Evolutionary conservation across 2,113 vertebrate species (phyloP).

Genomic region (Chloroceryle aenea): DNA sequence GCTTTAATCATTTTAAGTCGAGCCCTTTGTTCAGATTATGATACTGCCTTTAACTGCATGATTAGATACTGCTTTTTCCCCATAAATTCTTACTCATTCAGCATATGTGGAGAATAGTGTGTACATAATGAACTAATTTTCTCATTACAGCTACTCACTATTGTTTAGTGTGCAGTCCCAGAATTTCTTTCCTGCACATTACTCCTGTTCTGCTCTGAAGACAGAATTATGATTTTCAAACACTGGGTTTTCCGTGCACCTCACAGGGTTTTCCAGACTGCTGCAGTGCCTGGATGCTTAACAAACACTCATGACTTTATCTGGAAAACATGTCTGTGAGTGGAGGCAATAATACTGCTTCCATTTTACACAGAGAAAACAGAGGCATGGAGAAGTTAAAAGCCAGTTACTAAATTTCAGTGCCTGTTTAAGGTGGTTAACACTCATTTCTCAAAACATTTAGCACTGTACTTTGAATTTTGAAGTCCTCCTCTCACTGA

Average conservation of each 20-base stretch:
- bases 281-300: neutral
- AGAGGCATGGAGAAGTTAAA: neutral
- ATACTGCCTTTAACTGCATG: conserved; percentile 27
- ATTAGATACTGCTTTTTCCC: conserved; percentile 26
- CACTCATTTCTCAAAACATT: neutral
- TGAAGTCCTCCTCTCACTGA: neutral
- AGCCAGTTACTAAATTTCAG: neutral
- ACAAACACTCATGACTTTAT: conserved; percentile 20
- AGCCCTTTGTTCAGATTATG: neutral
- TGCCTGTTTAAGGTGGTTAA: neutral
- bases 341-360: neutral
- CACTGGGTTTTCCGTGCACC: neutral
- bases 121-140: conserved; percentile 21
- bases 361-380: neutral
- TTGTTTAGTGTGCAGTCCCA: conserved; percentile 1
- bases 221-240: conserved; percentile 1
- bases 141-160: neutral
- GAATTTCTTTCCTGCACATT: conserved; percentile 19
- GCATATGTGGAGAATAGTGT: neutral
- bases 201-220: conserved; percentile 21
- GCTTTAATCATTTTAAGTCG: neutral
- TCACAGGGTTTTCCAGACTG: conserved; percentile 28
- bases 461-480: neutral
- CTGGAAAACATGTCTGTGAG: conserved; percentile 8
- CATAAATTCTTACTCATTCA: conserved; percentile 29